phyloP scores from a whole-genome alignment of 2,888 invertebrate species.

The Buathra laborator region DNA sequence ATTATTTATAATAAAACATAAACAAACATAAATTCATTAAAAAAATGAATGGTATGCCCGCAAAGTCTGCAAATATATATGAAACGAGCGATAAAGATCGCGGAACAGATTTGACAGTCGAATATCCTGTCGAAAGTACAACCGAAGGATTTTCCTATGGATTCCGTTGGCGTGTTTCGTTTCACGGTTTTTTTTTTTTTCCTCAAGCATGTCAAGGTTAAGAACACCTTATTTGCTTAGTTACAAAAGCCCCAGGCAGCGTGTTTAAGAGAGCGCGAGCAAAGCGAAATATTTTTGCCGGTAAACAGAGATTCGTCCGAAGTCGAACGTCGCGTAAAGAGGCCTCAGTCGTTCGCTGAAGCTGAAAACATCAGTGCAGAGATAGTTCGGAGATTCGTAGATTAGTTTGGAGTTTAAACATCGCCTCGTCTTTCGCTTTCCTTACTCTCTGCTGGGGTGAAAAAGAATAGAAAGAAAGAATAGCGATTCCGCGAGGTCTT shows the following conservation, averaged over 20 bases:
- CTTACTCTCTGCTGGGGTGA: neutral
- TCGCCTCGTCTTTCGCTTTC: no score
- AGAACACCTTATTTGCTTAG: slow-evolving; percentile 68
- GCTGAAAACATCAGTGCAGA: no score
- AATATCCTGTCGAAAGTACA: slow-evolving; percentile 1
- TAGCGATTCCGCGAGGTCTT: neutral
- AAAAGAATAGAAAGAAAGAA: neutral
- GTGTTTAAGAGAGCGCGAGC: slow-evolving; percentile 57
- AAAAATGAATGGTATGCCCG: no score
- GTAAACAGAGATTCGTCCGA: neutral
- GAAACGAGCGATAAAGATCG: slow-evolving; percentile 11
- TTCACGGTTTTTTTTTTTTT: slow-evolving; percentile 10
- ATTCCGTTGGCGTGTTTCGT: slow-evolving; percentile 22
- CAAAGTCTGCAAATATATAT: no score
- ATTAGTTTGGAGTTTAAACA: no score
- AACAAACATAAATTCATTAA: no score
- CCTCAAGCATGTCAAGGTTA: slow-evolving; percentile 81
- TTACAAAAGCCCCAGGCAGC: slow-evolving; percentile 42
- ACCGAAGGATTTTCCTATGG: slow-evolving; percentile 4
- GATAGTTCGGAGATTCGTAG: no score
- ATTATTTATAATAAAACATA: no score
- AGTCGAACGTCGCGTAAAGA: no score
- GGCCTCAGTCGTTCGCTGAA: no score
- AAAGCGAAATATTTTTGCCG: slow-evolving; percentile 50
- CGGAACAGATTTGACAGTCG: slow-evolving; percentile 23